Conservation (phyloP, 2,797 vertebrate genomes). For the Alfaro cultratus region DNA sequence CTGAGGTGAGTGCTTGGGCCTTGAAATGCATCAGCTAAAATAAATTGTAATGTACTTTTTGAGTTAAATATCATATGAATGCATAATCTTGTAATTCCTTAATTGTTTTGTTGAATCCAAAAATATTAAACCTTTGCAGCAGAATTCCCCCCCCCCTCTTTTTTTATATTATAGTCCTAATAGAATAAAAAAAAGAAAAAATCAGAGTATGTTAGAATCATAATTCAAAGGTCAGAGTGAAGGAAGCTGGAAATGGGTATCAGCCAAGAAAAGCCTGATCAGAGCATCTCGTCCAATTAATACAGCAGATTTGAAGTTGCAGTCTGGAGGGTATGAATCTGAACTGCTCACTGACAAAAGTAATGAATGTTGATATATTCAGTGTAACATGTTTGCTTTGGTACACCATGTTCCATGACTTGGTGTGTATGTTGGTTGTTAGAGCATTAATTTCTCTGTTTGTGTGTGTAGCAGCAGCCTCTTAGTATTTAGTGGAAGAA, state of each 20-base stretch:
- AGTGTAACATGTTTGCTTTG: slow-evolving; percentile 27
- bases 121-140: background rate
- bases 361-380: slow-evolving; percentile 11
- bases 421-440: slow-evolving; percentile 35
- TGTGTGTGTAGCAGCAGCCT: slow-evolving; percentile 52
- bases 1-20: background rate
- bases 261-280: background rate
- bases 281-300: background rate
- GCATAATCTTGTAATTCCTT: background rate
- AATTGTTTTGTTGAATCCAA: background rate
- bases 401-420: slow-evolving; percentile 63
- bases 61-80: too few relatives aligned
- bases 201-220: background rate
- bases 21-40: background rate
- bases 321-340: background rate
- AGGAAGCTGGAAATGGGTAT: background rate
- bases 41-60: background rate
- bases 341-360: background rate
- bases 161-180: background rate
- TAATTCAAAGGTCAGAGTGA: background rate
- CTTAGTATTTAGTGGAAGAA: slow-evolving; percentile 70
- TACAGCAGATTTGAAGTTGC: background rate
- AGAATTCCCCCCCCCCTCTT: background rate
- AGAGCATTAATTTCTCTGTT: slow-evolving; percentile 41
- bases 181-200: background rate